Evolutionary conservation across 2,797 vertebrate genomes (phyloP).

Genomic region (Myiotriccus ornatus): DNA sequence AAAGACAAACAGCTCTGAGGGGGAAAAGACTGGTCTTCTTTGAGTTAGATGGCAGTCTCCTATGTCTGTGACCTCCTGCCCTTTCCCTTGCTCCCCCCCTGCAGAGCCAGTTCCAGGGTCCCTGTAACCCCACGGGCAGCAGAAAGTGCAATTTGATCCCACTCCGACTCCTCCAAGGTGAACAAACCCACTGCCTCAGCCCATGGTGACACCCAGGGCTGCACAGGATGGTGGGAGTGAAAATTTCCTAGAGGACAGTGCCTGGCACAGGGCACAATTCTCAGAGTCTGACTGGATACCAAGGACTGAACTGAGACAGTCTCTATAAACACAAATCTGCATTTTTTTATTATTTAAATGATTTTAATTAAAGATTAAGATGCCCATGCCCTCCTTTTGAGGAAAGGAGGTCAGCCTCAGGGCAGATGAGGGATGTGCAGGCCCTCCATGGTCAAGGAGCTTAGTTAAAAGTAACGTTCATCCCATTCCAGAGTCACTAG

Average conservation of each 20-base stretch:
- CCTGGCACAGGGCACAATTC: neutral
- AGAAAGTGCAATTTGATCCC: neutral
- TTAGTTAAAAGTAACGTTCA: neutral
- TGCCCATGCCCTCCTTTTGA: neutral
- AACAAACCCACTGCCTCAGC: neutral
- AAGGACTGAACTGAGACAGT: neutral
- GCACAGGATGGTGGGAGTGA: neutral
- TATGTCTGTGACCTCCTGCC: neutral
- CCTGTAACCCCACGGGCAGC: fast-evolving
- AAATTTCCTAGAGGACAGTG: neutral
- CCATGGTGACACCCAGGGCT: neutral
- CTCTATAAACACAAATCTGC: neutral
- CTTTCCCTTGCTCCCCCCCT: neutral
- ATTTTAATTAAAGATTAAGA: neutral
- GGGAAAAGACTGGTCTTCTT: neutral
- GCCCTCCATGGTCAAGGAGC: neutral
- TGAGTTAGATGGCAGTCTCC: neutral
- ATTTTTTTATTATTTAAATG: neutral
- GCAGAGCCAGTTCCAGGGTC: neutral
- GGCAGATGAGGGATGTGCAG: neutral
- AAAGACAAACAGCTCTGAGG: neutral
- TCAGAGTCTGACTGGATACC: neutral
- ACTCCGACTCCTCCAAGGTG: neutral
- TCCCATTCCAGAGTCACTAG: neutral
- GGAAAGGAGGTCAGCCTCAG: neutral